phyloP scores from a whole-genome alignment of 2,888 invertebrate species.

The Meiosimyza decipiens region DNA sequence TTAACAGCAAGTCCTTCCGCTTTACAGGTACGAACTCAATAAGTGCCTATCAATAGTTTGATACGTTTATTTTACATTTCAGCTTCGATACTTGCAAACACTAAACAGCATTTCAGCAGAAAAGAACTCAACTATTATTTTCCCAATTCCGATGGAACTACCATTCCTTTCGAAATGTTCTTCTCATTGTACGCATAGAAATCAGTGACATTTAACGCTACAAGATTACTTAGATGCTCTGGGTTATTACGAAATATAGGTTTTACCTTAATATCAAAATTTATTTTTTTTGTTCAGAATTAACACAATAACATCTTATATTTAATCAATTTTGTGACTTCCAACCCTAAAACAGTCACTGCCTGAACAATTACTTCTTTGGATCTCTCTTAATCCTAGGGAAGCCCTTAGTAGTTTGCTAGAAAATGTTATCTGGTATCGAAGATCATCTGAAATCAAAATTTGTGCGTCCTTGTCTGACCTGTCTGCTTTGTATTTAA shows the following conservation, averaged over 20 bases:
- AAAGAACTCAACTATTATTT: conserved; percentile 94
- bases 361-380: too few species aligned
- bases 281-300: background rate
- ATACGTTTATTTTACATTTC: conserved; percentile 55
- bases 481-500: too few species aligned
- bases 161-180: conserved; percentile 54
- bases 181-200: conserved; percentile 42
- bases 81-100: conserved; percentile 90
- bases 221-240: conserved; percentile 56
- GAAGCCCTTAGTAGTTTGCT: too few species aligned
- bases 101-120: conserved; percentile 91
- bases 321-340: too few species aligned
- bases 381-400: too few species aligned
- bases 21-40: conserved; percentile 63
- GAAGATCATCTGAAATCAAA: too few species aligned
- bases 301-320: too few species aligned
- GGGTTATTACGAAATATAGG: conserved; percentile 52
- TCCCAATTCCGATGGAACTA: conserved; percentile 90
- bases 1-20: conserved; percentile 81
- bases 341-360: too few species aligned
- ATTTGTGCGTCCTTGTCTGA: too few species aligned
- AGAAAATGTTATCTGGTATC: too few species aligned
- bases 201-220: conserved; percentile 58
- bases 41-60: background rate
- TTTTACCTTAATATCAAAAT: conserved; percentile 2